A percentile compares a stretch with the other conserved stretches of the same genome.
Conservation (phyloP, 64 coral and sea anemone species). For the Actinia tenebrosa region DNA sequence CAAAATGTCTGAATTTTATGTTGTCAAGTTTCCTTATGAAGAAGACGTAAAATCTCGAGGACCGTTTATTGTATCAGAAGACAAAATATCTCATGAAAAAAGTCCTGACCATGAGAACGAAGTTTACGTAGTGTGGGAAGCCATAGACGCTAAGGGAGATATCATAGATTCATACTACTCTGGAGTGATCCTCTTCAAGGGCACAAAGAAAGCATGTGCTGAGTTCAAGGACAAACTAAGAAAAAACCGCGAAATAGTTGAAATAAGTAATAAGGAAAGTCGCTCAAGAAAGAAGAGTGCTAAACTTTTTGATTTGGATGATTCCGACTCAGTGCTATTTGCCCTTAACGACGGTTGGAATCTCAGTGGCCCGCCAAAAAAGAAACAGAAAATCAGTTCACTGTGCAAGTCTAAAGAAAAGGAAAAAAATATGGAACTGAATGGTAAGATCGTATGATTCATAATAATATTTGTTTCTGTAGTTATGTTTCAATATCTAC, state of each 20-base stretch:
- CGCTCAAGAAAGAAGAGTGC: constrained; percentile 22
- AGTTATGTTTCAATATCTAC: no score
- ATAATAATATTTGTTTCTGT: no score
- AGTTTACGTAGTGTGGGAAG: constrained; percentile 29
- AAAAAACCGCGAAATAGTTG: constrained; percentile 21
- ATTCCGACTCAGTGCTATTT: background rate
- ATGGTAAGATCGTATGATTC: background rate
- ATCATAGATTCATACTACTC: constrained; percentile 18
- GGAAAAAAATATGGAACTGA: background rate
- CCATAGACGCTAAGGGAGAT: constrained; percentile 24
- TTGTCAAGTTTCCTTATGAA: constrained; percentile 42
- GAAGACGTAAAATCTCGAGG: constrained; percentile 40
- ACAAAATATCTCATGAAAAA: background rate
- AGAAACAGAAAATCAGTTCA: background rate
- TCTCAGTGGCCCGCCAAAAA: constrained; percentile 9
- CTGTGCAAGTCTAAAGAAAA: background rate
- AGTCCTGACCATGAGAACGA: background rate
- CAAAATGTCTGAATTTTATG: constrained; percentile 39
- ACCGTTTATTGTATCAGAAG: constrained; percentile 30
- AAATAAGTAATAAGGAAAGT: constrained; percentile 43
- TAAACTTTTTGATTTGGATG: constrained; percentile 18
- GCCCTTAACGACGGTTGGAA: background rate
- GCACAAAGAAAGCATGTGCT: constrained; percentile 33
- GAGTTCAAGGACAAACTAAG: constrained; percentile 37
- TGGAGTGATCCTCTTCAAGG: constrained; percentile 23